Evolutionary conservation across 2,888 invertebrate genomes (phyloP).

Genomic region (Limenitis camilla): DNA sequence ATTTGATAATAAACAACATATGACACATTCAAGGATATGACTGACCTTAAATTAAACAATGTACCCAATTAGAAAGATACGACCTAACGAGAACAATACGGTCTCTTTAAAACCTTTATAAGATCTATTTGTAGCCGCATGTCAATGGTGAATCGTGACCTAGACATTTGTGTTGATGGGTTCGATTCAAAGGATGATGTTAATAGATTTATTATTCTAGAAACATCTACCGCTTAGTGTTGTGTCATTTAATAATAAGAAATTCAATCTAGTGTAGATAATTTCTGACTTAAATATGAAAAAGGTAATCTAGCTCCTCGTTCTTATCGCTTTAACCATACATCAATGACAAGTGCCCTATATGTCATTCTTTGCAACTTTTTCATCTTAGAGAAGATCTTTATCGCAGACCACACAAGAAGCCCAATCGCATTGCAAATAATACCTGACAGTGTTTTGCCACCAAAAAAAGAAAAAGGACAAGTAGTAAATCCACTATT

Average conservation of each 20-base stretch:
- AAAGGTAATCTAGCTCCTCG: neutral
- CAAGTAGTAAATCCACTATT: neutral
- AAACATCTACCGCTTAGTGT: too few species aligned
- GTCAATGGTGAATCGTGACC: slow-evolving; percentile 53
- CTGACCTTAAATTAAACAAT: slow-evolving; percentile 14
- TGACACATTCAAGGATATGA: slow-evolving; percentile 47
- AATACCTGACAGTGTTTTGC: slow-evolving; percentile 3
- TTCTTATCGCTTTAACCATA: slow-evolving; percentile 10
- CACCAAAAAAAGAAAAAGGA: neutral
- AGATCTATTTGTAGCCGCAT: slow-evolving; percentile 28
- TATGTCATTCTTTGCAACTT: slow-evolving; percentile 13
- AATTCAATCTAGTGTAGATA: neutral
- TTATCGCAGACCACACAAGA: slow-evolving; percentile 22
- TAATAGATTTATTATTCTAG: neutral
- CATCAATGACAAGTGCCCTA: slow-evolving; percentile 14
- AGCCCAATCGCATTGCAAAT: slow-evolving; percentile 11
- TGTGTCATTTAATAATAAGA: too few species aligned
- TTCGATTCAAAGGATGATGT: neutral
- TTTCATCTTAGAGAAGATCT: slow-evolving; percentile 17
- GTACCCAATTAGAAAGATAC: slow-evolving; percentile 5
- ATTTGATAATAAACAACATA: slow-evolving; percentile 45
- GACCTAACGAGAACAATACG: neutral
- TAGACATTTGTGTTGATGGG: slow-evolving; percentile 44
- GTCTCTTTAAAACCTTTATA: slow-evolving; percentile 9
- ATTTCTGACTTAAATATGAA: slow-evolving; percentile 3